Evolutionary conservation across 2,113 vertebrate genomes (phyloP).

Genomic region (Perca flavescens): DNA sequence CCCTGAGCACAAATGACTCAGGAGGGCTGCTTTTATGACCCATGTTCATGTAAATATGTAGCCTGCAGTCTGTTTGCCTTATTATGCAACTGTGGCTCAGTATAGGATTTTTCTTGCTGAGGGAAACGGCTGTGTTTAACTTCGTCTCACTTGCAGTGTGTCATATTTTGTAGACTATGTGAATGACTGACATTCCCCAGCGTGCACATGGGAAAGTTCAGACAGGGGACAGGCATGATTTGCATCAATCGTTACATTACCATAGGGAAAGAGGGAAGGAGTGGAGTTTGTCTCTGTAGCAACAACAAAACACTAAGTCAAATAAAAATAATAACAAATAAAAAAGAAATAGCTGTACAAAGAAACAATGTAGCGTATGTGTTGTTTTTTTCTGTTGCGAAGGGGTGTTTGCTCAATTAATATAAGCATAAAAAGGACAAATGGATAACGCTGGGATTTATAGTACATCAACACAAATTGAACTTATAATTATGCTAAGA

Average conservation of each 20-base stretch:
- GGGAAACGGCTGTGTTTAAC: conserved; percentile 60
- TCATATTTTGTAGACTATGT: conserved; percentile 39
- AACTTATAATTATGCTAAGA: conserved; percentile 23
- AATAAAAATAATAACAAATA: conserved; percentile 56
- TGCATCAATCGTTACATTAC: conserved; percentile 49
- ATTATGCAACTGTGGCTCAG: conserved; percentile 63
- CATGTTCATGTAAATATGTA: conserved; percentile 78
- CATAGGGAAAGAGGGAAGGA: conserved; percentile 29
- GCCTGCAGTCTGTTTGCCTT: conserved; percentile 70
- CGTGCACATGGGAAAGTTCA: conserved; percentile 64
- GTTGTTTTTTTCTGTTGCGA: neutral
- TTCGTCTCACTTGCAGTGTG: conserved; percentile 32
- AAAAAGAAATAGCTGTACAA: neutral
- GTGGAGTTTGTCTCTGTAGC: conserved; percentile 27
- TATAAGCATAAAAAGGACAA: neutral
- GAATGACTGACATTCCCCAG: conserved; percentile 61
- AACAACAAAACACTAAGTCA: conserved; percentile 18
- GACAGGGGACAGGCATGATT: conserved; percentile 63
- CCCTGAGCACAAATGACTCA: conserved; percentile 71
- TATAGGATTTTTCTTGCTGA: conserved; percentile 57
- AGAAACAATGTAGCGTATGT: neutral
- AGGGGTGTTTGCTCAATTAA: neutral
- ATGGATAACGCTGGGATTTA: neutral
- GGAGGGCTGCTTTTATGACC: conserved; percentile 70
- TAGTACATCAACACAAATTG: neutral